Evolutionary conservation across 92 coral and sea anemone genomes (phyloP).

Genomic region (Epizoanthus stellaris): DNA sequence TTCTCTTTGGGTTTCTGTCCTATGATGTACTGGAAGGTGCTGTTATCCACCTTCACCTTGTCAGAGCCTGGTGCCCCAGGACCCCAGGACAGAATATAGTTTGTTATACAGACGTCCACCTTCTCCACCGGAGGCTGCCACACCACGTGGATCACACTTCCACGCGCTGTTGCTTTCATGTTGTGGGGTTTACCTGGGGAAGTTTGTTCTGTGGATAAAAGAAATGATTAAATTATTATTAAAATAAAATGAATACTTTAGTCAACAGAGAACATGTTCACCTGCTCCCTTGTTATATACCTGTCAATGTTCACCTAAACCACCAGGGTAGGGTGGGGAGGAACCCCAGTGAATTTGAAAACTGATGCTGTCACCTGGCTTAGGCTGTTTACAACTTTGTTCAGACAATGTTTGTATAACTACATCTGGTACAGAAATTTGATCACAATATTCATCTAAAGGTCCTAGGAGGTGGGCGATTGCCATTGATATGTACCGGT

Average conservation of each 20-base stretch:
- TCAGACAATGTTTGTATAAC: no score
- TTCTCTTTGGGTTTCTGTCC: conserved; percentile 45
- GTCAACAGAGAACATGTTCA: no score
- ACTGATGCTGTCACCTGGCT: no score
- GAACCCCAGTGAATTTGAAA: no score
- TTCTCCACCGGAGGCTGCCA: conserved; percentile 90
- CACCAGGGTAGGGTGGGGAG: no score
- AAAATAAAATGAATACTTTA: neutral
- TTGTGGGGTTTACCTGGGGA: conserved; percentile 24
- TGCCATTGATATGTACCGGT: no score
- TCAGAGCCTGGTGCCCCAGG: conserved; percentile 68
- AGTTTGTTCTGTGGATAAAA: conserved; percentile 7
- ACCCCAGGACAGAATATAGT: conserved; percentile 80
- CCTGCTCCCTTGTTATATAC: no score
- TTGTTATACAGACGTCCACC: conserved; percentile 78
- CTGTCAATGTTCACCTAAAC: no score
- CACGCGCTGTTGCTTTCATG: conserved; percentile 11
- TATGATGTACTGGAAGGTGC: conserved; percentile 57
- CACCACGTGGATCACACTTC: conserved; percentile 62
- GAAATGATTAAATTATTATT: neutral
- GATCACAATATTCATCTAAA: no score
- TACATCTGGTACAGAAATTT: no score
- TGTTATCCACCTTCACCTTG: conserved; percentile 34
- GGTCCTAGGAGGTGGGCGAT: no score
- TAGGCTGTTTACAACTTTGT: no score